A percentile compares a stretch with the other conserved stretches of the same genome.
These are phyloP conservation scores for Pagetopsis macropterus DNA, from an alignment of 2,797 vertebrate species.

Conservation along the genomic window DNA sequence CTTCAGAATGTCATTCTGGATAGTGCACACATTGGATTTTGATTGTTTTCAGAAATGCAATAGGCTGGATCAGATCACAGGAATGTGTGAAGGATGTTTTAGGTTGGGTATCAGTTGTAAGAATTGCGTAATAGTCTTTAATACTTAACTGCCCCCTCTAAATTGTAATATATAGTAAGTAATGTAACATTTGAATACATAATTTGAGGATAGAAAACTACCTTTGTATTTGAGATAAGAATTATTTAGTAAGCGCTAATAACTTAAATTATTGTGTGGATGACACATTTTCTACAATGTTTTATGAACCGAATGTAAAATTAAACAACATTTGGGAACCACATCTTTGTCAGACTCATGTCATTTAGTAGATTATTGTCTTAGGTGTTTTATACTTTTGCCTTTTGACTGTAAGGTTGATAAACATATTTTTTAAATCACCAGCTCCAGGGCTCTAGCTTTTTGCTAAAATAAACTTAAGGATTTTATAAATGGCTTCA, in stretches of 20 bases:
- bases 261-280: constrained; percentile 28
- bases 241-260: constrained; percentile 34
- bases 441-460: no score
- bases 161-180: constrained; percentile 29
- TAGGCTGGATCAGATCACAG: constrained; percentile 14
- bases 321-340: constrained; percentile 55
- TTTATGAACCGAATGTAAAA: constrained; percentile 72
- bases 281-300: constrained; percentile 49
- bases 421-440: no score
- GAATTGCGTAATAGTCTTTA: constrained; percentile 26
- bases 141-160: constrained; percentile 34
- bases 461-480: no score
- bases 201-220: constrained; percentile 32
- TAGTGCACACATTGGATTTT: constrained; percentile 7
- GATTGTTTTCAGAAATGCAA: constrained; percentile 15
- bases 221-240: constrained; percentile 48
- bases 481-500: no score
- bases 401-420: not conserved
- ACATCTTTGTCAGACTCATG: constrained; percentile 17
- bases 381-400: not conserved
- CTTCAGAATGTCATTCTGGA: constrained; percentile 13
- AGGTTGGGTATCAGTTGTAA: constrained; percentile 7
- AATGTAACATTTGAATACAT: constrained; percentile 17
- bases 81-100: constrained; percentile 47
- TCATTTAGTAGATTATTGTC: constrained; percentile 17